Evolutionary conservation across 2,888 invertebrate species (phyloP), one percentile per base, ranked within the genome.

Genomic region (Pelosia muscerda): DNA sequence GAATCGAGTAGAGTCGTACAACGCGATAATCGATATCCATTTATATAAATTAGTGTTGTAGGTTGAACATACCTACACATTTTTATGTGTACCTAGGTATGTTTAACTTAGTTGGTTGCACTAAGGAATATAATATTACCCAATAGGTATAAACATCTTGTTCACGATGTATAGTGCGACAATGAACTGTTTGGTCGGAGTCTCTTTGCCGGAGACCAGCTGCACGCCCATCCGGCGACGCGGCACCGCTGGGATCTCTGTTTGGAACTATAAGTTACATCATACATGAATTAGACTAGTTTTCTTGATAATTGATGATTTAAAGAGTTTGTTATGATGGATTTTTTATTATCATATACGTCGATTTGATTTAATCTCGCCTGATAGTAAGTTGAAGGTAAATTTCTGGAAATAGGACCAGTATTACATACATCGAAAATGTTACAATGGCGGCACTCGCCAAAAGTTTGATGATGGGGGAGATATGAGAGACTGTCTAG

Each of bases 91-190:
- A n/a, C n/a, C n/a, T n/a, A n/a, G n/a, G n/a, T n/a, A n/a, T n/a
- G n/a, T n/a, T n/a, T n/a, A n/a, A n/a, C n/a, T n/a, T n/a, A 4
- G 0, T 3, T 4, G 4, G 3, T 6, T 31, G n/a, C 19, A 6
- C 6, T 9, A 19, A n/a, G 19, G 49, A n/a, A n/a, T 49, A 49
- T n/a, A n/a, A n/a, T n/a, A 49, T 49, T 82, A 92, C 92, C 92
- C 92, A 10, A 92, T 85, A 31, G 92, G 92, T 69, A 92, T 85
- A 23, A 91, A 92, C 88, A 92, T 91, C 81, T 90, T 92, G 82
- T 91, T 88, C 71, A 92, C 82, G 13, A 88, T 75, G 69, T 90
- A 91, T 9, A 90, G 25, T 0, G 86, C 77, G 61, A 71, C 76
- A 15, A 89, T 77, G 72, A 89, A 91, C 31, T 69, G 66, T 4